Evolutionary conservation across 2,113 vertebrate species (phyloP).

Genomic region (Motacilla alba): DNA sequence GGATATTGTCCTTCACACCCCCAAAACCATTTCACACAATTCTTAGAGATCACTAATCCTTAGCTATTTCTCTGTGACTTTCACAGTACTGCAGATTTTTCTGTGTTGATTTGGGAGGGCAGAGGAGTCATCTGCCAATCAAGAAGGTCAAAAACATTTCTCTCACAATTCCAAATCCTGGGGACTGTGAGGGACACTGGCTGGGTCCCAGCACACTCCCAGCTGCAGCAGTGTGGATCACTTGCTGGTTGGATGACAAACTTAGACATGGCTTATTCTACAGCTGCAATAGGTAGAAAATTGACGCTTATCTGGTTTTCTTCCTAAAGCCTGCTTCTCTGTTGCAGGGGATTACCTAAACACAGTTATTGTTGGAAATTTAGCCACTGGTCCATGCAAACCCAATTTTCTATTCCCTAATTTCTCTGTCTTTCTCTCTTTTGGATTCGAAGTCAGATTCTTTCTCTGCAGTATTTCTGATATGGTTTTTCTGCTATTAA

Average conservation of each 20-base stretch:
- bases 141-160: not conserved
- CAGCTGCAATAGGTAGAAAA: not conserved
- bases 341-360: not conserved
- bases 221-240: not conserved
- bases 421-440: not conserved
- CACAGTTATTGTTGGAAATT: not conserved
- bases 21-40: not conserved
- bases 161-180: not conserved
- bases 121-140: not conserved
- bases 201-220: not conserved
- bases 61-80: not conserved
- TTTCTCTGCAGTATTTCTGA: not conserved
- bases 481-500: not conserved
- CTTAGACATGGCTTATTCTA: not conserved
- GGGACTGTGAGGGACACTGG: not conserved
- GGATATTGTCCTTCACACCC: not conserved
- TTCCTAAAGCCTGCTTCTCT: not conserved
- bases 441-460: not conserved
- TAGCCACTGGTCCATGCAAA: not conserved
- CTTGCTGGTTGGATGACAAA: too few species aligned
- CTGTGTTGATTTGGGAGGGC: not conserved
- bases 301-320: not conserved
- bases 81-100: not conserved
- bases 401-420: not conserved
- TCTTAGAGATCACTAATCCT: not conserved